Conservation (phyloP, 2,113 vertebrate genomes). For the Cyprinodon brontotheroides region DNA sequence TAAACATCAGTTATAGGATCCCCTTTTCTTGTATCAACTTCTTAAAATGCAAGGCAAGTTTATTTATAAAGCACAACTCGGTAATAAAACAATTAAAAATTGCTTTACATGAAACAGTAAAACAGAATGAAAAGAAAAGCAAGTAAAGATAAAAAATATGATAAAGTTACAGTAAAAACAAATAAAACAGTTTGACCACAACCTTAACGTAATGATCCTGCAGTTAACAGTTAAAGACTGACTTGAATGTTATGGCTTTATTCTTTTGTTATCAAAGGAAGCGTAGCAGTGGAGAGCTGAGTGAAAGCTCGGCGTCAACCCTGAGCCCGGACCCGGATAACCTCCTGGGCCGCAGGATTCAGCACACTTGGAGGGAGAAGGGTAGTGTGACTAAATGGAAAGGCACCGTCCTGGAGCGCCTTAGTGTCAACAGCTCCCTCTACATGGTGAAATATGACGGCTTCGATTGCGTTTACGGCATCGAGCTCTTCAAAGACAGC, state of each 20-base stretch:
- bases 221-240: too few relatives aligned
- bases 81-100: too few relatives aligned
- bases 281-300: constrained; percentile 83
- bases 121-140: too few relatives aligned
- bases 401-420: constrained; percentile 83
- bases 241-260: background rate
- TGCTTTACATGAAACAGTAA: too few relatives aligned
- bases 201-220: too few relatives aligned
- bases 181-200: too few relatives aligned
- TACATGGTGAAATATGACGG: constrained; percentile 86
- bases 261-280: constrained; percentile 68
- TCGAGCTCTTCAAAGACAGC: constrained; percentile 83
- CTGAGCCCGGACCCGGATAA: constrained; percentile 79
- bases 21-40: background rate
- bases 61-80: too few relatives aligned
- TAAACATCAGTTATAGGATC: background rate
- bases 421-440: constrained; percentile 79
- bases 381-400: constrained; percentile 83
- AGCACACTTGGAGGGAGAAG: constrained; percentile 85
- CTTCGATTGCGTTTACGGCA: constrained; percentile 84
- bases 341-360: constrained; percentile 81
- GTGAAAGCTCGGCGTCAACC: constrained; percentile 69
- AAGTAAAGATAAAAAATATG: too few relatives aligned
- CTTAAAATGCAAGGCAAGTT: background rate
- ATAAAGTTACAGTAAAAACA: too few relatives aligned